Percentiles rank a stretch among this genome's conserved stretches.
Evolutionary conservation across 2,113 vertebrate species (phyloP).

Genomic region (Xenus cinereus): DNA sequence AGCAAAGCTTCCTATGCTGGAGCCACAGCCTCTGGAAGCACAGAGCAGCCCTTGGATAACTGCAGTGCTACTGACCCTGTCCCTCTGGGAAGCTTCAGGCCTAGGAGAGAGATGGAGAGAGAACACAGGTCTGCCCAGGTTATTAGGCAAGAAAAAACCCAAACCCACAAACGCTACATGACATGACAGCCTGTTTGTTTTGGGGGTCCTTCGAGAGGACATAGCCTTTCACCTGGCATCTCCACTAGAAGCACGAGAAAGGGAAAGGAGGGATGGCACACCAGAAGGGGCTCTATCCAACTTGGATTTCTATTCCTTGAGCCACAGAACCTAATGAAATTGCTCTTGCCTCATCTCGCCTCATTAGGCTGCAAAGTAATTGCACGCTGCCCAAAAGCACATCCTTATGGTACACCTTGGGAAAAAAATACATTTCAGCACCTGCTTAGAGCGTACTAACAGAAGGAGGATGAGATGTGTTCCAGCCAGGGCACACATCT

Average conservation of each 20-base stretch:
- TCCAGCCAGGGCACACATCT: not conserved
- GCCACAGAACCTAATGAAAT: not conserved
- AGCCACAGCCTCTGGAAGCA: not conserved
- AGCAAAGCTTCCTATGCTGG: not conserved
- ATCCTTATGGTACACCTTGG: fast-evolving
- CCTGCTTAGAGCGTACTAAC: not conserved
- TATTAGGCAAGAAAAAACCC: not conserved
- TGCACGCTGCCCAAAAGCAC: not conserved
- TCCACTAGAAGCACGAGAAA: not conserved
- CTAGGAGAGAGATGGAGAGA: not conserved
- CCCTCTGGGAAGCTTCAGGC: not conserved
- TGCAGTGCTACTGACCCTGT: too few relatives aligned
- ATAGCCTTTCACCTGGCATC: not conserved
- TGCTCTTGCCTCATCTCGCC: not conserved
- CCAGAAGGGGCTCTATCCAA: not conserved
- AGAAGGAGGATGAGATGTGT: not conserved
- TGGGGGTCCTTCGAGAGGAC: not conserved
- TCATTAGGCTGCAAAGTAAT: not conserved
- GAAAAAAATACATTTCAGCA: not conserved
- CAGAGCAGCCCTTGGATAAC: not conserved
- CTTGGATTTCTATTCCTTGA: not conserved
- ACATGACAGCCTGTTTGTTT: not conserved
- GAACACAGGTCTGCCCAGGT: not conserved
- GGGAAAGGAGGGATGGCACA: not conserved
- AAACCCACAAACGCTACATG: not conserved